Base-by-base conservation (phyloP, 2,113 vertebrate genomes). In the Cairina moschata region DNA sequence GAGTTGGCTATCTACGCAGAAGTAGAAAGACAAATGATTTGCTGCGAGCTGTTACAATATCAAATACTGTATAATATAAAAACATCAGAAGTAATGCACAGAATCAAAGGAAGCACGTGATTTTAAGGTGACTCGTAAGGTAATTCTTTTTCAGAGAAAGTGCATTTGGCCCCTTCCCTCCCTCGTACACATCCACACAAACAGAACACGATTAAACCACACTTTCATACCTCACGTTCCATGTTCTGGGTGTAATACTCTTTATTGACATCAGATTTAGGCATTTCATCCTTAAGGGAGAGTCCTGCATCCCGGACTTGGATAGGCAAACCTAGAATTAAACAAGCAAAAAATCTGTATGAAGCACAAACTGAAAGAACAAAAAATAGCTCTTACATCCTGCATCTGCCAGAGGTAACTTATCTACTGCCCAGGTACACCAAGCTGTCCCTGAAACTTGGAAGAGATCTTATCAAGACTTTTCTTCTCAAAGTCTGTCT, bases 181-280 rank as follows among this genome's bases (percentile, higher is more conserved):
- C 62, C 7, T n/a, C 21, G 6, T 2, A 20, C 32, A 58, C 15
- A 73, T 5, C 10, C 63, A 72, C 46, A 31, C 13, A 15, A 2
- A 17, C 36, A 69, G 10, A 73, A 8, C 15, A 11, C 1, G 2
- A 11, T 6, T 54, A 5, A 50, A 44, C 6, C 55, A 28, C n/a
- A 31, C 34, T 34, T 18, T 26, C 71, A 59, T 28, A 99, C 99
- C 98, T 99, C 99, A 98, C 99, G 98, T 84, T 99, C 99, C 99
- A 99, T 99, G 94, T 99, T 99, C 97, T 99, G 99, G 38, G 99
- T 99, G 96, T 99, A 99, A 92, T 99, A 99, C 17, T 99, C 99
- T 95, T 99, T 99, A 94, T 99, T 99, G 87, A 99, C 99, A 4
- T 99, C 99, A 9, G 99, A 99, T 83, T 98, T 99, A 0, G 99